phyloP scores from a whole-genome alignment of 1,140 invertebrate species.

The Glomeris maerens region DNA sequence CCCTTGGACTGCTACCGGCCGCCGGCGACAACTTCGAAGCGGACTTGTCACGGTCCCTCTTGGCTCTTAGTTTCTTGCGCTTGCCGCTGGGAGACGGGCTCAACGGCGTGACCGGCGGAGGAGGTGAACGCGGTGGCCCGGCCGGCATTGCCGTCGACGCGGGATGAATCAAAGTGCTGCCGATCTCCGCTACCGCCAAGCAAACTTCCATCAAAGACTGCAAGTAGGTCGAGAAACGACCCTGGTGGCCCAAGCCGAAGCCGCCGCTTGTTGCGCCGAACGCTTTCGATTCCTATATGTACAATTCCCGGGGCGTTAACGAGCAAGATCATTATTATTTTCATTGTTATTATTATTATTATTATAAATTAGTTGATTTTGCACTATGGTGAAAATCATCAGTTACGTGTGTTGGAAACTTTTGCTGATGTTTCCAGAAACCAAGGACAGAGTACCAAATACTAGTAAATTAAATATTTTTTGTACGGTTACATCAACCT shows the following conservation, averaged over 20 bases:
- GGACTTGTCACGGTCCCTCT: conserved; percentile 22
- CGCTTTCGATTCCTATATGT: no score
- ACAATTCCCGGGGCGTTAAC: no score
- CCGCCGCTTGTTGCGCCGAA: no score
- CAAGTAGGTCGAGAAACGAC: conserved; percentile 29
- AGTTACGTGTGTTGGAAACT: no score
- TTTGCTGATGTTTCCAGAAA: no score
- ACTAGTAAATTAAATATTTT: no score
- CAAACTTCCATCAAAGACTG: conserved; percentile 28
- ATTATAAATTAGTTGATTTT: no score
- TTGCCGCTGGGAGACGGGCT: conserved; percentile 22
- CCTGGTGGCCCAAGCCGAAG: conserved; percentile 22
- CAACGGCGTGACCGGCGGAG: background rate
- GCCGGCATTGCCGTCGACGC: background rate
- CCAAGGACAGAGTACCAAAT: no score
- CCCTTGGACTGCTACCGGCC: conserved; percentile 9
- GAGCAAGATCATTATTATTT: no score
- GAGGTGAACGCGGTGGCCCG: background rate
- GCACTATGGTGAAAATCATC: no score
- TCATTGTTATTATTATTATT: no score
- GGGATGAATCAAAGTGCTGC: conserved; percentile 5
- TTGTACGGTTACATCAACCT: no score
- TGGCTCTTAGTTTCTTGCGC: conserved; percentile 30
- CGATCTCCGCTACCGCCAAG: conserved; percentile 29
- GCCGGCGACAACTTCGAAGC: conserved; percentile 7